These are phyloP conservation scores for Cygnus atratus DNA, from an alignment of 2,113 vertebrate genomes.

Conservation along the genomic window DNA sequence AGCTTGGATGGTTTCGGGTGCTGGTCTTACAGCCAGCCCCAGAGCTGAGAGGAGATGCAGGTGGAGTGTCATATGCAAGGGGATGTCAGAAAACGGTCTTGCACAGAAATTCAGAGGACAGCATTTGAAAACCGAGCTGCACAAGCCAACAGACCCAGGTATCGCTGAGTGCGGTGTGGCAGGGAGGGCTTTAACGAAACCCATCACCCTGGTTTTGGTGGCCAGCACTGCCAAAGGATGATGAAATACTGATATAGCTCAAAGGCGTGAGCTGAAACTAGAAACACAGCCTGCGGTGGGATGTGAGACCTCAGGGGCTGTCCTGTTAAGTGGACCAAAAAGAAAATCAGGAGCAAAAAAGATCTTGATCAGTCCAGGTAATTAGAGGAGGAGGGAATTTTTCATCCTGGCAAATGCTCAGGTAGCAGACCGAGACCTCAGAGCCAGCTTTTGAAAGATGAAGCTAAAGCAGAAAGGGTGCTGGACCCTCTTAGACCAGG, in stretches of 20 bases:
- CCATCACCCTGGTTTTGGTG: rapidly evolving
- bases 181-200: not conserved
- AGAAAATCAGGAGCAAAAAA: not conserved
- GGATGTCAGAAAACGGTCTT: not conserved
- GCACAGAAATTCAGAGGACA: no score
- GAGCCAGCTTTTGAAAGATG: not conserved
- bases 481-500: not conserved
- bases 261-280: constrained; percentile 15
- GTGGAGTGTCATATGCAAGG: not conserved
- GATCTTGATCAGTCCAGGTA: not conserved
- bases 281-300: not conserved
- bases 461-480: not conserved
- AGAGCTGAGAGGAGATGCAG: not conserved
- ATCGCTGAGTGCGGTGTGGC: not conserved
- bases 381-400: not conserved
- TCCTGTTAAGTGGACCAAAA: not conserved
- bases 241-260: not conserved
- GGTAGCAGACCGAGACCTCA: not conserved
- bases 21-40: not conserved
- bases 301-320: not conserved
- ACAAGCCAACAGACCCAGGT: not conserved
- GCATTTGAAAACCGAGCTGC: not conserved
- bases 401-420: not conserved
- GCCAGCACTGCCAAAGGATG: not conserved
- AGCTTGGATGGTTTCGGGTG: not conserved